These are phyloP conservation scores for Antechinus stuartii DNA, from an alignment of 2,113 vertebrate species.

Conservation along the genomic window DNA sequence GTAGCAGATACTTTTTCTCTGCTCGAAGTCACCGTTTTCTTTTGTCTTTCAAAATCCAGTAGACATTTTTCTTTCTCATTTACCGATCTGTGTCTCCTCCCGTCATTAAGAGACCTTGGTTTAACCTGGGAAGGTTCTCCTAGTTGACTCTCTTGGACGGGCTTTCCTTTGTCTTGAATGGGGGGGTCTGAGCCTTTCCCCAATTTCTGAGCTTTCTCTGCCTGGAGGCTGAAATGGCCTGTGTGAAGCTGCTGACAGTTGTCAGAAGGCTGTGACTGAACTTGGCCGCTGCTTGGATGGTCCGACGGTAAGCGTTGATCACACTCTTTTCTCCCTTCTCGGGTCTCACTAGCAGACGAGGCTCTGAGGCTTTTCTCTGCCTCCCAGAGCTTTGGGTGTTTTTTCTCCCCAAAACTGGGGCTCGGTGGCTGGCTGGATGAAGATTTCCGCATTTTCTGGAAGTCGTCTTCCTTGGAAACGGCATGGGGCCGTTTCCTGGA, in stretches of 20 bases:
- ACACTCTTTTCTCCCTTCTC: neutral
- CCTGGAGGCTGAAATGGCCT: neutral
- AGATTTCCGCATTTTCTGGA: neutral
- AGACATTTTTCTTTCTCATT: neutral
- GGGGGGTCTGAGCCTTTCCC: neutral
- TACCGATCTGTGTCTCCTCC: neutral
- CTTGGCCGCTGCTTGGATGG: neutral
- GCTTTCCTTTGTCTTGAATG: neutral
- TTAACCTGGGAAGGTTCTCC: neutral
- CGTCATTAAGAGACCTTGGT: neutral
- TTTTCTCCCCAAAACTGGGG: neutral
- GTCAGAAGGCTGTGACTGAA: neutral
- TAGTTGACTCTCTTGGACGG: conserved; percentile 71
- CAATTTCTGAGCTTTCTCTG: neutral
- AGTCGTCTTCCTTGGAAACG: neutral
- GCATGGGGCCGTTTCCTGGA: neutral
- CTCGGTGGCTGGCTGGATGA: neutral
- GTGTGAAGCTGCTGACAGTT: neutral
- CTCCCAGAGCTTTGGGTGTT: neutral
- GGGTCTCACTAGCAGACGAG: neutral
- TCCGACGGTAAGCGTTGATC: neutral
- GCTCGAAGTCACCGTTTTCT: neutral
- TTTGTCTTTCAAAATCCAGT: neutral
- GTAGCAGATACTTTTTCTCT: neutral
- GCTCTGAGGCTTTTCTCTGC: neutral